Evolutionary conservation across 1,140 invertebrate genomes (phyloP).

Genomic region (Anastatus disparis): DNA sequence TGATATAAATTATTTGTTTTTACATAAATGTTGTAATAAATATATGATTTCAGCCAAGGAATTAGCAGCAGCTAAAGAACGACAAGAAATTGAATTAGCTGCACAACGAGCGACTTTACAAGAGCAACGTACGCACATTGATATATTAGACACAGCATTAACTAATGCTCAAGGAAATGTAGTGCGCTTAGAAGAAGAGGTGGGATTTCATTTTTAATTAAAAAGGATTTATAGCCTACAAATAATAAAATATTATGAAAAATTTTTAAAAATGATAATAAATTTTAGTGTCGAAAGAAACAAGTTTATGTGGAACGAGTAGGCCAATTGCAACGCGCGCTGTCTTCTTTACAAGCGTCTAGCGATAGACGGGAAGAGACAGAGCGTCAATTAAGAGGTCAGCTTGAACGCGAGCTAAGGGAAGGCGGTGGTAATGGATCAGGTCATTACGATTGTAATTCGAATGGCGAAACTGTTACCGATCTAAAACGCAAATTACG

Average conservation of each 20-base stretch:
- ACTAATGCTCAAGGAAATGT: conserved; percentile 92
- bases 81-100: conserved; percentile 90
- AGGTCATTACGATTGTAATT: conserved; percentile 53
- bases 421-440: conserved; percentile 69
- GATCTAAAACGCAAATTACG: conserved; percentile 76
- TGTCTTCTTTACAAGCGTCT: conserved; percentile 84
- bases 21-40: conserved; percentile 10
- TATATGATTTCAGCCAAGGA: conserved; percentile 79
- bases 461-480: conserved; percentile 70
- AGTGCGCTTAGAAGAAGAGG: conserved; percentile 88
- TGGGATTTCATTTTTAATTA: conserved; percentile 51
- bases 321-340: conserved; percentile 82
- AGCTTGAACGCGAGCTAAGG: conserved; percentile 83
- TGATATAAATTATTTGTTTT: not conserved
- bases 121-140: conserved; percentile 92
- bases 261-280: not conserved
- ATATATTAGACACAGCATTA: conserved; percentile 90
- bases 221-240: too few relatives aligned
- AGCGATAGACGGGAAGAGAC: conserved; percentile 87
- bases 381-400: conserved; percentile 80
- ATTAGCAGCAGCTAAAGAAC: conserved; percentile 84
- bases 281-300: conserved; percentile 79
- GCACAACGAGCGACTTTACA: conserved; percentile 89
- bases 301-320: conserved; percentile 87
- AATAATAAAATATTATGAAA: too few relatives aligned